These are phyloP conservation scores for Dusona sp. DNA, from an alignment of 2,888 invertebrate genomes.

Conservation along the genomic window DNA sequence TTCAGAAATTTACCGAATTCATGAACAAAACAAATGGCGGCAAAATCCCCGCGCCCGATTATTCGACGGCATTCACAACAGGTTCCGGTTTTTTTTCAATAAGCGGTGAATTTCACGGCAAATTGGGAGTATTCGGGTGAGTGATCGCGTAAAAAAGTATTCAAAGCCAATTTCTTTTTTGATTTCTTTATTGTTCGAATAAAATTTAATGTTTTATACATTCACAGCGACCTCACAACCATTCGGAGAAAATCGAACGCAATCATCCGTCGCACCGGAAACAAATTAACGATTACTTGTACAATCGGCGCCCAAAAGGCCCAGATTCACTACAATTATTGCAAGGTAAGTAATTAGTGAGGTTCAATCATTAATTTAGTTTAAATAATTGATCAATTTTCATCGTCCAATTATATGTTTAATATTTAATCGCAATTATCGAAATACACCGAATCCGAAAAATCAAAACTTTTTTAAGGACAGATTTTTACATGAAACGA, in stretches of 20 bases:
- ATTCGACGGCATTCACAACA: slow-evolving; percentile 63
- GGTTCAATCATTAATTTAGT: background rate
- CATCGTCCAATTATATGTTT: background rate
- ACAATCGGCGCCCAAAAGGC: background rate
- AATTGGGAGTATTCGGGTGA: slow-evolving; percentile 71
- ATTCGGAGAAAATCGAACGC: background rate
- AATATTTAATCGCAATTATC: too few species aligned
- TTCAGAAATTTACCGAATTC: slow-evolving; percentile 57
- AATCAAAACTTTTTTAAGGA: background rate
- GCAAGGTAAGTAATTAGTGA: background rate
- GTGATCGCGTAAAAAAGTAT: background rate
- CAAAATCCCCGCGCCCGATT: slow-evolving; percentile 68
- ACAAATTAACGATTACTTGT: background rate
- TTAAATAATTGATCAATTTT: background rate
- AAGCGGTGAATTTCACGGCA: slow-evolving; percentile 66
- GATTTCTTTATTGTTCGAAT: background rate
- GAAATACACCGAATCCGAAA: background rate
- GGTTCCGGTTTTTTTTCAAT: slow-evolving; percentile 67
- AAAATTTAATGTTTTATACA: background rate
- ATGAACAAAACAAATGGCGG: slow-evolving; percentile 63
- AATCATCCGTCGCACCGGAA: background rate
- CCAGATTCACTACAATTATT: background rate
- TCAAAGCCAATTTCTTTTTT: background rate
- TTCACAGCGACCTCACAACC: background rate
- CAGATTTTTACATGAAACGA: background rate